These are phyloP conservation scores for Peromyscus eremicus DNA, from an alignment of 2,797 vertebrate species.

Conservation along the genomic window DNA sequence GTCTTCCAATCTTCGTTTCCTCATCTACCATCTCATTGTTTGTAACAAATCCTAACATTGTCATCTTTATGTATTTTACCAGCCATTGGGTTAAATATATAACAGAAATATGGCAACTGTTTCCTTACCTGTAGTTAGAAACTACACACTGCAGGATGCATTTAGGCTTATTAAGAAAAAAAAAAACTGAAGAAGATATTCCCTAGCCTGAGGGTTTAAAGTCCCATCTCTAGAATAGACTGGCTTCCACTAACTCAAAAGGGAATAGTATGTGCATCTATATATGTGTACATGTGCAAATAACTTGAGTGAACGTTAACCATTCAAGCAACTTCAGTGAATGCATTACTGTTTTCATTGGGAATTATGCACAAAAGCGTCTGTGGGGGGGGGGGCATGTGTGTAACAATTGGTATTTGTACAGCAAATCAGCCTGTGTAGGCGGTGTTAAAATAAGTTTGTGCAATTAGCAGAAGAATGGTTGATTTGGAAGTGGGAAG, in stretches of 20 bases:
- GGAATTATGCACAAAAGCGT: not conserved
- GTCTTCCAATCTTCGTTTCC: not conserved
- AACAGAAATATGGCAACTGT: not conserved
- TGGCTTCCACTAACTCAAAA: not conserved
- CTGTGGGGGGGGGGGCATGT: not conserved
- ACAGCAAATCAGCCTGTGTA: not conserved
- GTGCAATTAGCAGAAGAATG: not conserved
- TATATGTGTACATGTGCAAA: too few relatives aligned
- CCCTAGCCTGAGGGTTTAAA: not conserved
- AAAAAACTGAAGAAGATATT: not conserved
- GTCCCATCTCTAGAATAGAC: not conserved
- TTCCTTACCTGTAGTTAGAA: not conserved
- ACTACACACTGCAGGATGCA: not conserved
- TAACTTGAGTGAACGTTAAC: not conserved
- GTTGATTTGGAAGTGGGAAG: not conserved
- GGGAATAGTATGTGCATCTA: not conserved
- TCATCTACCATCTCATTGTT: not conserved
- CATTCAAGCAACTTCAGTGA: not conserved
- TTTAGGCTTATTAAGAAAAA: not conserved
- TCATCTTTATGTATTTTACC: not conserved
- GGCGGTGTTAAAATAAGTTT: not conserved
- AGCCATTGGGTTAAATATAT: not conserved
- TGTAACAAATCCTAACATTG: not conserved
- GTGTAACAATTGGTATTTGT: not conserved
- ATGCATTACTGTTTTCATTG: not conserved